phyloP scores from a whole-genome alignment of 2,888 invertebrate species.

The Xestia sexstrigata region DNA sequence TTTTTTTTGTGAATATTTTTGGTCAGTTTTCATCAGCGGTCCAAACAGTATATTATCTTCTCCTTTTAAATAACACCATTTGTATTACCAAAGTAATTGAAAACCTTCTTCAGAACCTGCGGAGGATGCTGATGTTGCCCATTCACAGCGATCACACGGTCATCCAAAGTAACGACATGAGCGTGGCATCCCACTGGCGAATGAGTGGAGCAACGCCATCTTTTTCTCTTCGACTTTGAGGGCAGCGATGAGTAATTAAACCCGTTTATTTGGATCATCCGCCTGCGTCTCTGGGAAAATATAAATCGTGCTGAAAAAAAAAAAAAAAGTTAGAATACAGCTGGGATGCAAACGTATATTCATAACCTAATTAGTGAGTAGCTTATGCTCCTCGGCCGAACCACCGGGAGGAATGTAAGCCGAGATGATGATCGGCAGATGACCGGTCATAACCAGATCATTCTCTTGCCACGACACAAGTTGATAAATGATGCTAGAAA shows the following conservation, averaged over 20 bases:
- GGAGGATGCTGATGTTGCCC: slow-evolving; percentile 46
- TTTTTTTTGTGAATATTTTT: too few relatives aligned
- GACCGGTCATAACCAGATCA: too few relatives aligned
- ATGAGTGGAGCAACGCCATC: slow-evolving; percentile 75
- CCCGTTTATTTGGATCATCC: slow-evolving; percentile 69
- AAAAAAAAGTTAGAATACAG: background rate
- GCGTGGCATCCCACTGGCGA: slow-evolving; percentile 70
- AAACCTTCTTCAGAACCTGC: background rate
- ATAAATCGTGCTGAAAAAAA: slow-evolving; percentile 69
- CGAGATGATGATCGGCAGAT: too few relatives aligned
- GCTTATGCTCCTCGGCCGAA: too few relatives aligned
- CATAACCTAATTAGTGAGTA: too few relatives aligned
- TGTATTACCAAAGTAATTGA: background rate
- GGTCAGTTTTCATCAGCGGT: too few relatives aligned
- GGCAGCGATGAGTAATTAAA: slow-evolving; percentile 69
- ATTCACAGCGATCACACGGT: slow-evolving; percentile 36
- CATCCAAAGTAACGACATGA: slow-evolving; percentile 64
- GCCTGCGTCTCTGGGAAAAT: slow-evolving; percentile 71
- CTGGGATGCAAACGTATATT: too few relatives aligned
- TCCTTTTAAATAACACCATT: background rate
- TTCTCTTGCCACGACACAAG: too few relatives aligned
- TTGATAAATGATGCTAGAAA: too few relatives aligned
- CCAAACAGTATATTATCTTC: too few relatives aligned
- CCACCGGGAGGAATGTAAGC: too few relatives aligned
- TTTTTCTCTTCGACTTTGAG: slow-evolving; percentile 44